phyloP scores from a whole-genome alignment of 2,888 invertebrate species.

The Orthonevra nobilis region DNA sequence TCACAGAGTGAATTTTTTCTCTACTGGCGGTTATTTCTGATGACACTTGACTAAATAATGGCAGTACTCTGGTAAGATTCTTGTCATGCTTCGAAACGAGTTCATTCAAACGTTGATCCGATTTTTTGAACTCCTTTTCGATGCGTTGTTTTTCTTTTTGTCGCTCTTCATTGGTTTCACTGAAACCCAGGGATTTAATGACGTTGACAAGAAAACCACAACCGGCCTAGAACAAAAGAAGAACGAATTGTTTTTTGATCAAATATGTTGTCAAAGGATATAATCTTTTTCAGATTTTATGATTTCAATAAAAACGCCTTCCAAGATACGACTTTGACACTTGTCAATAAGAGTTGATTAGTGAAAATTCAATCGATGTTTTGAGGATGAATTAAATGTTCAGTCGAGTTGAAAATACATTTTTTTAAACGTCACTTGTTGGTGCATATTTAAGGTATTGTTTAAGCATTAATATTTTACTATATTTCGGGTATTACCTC shows the following conservation, averaged over 20 bases:
- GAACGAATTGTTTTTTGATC: neutral
- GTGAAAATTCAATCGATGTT: neutral
- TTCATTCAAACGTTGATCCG: constrained; percentile 93
- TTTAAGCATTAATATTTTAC: neutral
- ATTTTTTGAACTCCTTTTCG: constrained; percentile 95
- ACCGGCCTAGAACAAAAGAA: constrained; percentile 79
- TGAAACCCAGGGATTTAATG: constrained; percentile 95
- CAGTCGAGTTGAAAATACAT: neutral
- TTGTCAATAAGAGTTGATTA: constrained; percentile 13
- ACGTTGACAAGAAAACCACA: constrained; percentile 93
- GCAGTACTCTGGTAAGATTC: constrained; percentile 87
- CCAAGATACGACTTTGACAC: constrained; percentile 31
- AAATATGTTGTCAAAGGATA: neutral
- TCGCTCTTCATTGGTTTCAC: constrained; percentile 95
- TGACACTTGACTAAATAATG: constrained; percentile 89
- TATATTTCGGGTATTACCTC: constrained; percentile 83
- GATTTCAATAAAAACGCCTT: constrained; percentile 40
- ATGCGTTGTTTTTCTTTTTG: constrained; percentile 96
- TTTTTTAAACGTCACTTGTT: neutral
- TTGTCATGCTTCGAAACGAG: constrained; percentile 93
- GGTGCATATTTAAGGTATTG: neutral
- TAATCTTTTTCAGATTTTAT: neutral
- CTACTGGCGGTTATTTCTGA: constrained; percentile 88
- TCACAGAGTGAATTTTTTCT: constrained; percentile 88
- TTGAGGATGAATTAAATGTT: neutral